Evolutionary conservation across 2,797 vertebrate species (phyloP).

Genomic region (Rhinoraja longicauda): DNA sequence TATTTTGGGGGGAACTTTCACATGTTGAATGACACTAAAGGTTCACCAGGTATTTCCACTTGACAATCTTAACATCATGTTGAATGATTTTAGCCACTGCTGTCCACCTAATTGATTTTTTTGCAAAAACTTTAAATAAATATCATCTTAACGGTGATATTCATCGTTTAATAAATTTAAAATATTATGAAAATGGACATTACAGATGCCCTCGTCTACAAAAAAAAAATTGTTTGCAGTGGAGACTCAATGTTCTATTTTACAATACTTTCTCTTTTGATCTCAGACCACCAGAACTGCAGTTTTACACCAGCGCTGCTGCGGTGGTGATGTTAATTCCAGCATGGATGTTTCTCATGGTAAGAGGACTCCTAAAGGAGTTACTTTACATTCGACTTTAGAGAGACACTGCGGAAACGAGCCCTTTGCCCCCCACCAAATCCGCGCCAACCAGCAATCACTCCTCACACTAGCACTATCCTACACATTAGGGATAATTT

Average conservation of each 20-base stretch:
- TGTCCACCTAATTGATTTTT: not conserved
- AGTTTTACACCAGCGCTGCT: constrained; percentile 92
- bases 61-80: not conserved
- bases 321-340: constrained; percentile 89
- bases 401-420: no score
- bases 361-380: constrained; percentile 48
- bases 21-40: not conserved
- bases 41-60: not conserved
- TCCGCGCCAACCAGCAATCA: no score
- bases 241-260: not conserved
- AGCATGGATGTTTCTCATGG: constrained; percentile 88
- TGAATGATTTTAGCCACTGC: not conserved
- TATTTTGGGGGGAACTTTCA: not conserved
- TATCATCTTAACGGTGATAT: no score
- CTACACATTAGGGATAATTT: no score
- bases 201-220: not conserved
- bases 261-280: not conserved
- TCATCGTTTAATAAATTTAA: not conserved
- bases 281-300: constrained; percentile 81
- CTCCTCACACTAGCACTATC: no score
- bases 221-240: not conserved
- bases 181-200: not conserved
- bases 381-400: no score
- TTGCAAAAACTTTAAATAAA: no score
- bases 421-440: no score